Conservation (phyloP, 2,113 vertebrate species). For the Bucco capensis region DNA sequence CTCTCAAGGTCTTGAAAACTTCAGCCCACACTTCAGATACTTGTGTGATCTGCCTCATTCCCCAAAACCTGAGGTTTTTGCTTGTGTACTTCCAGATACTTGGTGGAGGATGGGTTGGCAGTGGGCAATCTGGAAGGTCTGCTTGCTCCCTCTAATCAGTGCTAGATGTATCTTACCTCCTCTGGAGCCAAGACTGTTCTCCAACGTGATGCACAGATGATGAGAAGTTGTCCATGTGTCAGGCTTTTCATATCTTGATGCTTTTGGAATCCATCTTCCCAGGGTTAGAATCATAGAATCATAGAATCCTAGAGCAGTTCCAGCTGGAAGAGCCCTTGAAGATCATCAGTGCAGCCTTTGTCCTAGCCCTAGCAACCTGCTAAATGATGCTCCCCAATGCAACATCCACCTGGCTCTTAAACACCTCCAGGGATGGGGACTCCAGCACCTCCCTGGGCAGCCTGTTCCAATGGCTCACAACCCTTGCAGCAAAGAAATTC, state of each 20-base stretch:
- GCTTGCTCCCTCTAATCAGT: not conserved
- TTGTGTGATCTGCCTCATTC: not conserved
- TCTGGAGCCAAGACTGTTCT: not conserved
- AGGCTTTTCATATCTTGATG: not conserved
- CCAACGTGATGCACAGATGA: not conserved
- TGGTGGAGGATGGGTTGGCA: not conserved
- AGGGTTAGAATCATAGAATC: no score
- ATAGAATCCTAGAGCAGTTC: no score
- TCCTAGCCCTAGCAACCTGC: no score
- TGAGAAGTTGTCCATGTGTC: not conserved
- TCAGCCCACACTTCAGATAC: not conserved
- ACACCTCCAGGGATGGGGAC: no score
- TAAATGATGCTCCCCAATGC: no score
- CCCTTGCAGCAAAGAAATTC: no score
- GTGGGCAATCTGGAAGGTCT: not conserved
- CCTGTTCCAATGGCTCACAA: no score
- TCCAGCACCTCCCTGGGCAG: no score
- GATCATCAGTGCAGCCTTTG: no score
- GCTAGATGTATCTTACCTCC: not conserved
- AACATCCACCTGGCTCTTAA: no score
- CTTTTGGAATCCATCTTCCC: not conserved
- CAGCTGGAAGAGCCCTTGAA: no score
- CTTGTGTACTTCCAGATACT: constrained; percentile 2
- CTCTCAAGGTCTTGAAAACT: constrained; percentile 23
- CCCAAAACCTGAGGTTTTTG: not conserved